phyloP scores from a whole-genome alignment of 2,888 invertebrate genomes.

The Colletes collaris region DNA sequence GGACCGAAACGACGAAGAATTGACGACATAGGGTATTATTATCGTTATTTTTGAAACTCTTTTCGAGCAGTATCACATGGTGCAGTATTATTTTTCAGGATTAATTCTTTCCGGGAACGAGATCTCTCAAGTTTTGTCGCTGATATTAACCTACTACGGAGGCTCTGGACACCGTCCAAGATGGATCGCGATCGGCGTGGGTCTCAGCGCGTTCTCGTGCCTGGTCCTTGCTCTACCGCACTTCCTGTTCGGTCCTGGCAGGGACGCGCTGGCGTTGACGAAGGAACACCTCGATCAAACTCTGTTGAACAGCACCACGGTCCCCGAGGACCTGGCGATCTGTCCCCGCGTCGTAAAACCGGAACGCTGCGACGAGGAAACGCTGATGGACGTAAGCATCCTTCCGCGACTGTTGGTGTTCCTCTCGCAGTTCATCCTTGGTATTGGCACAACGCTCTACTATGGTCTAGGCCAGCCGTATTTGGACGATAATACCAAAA shows the following conservation, averaged over 20 bases:
- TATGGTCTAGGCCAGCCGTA: conserved; percentile 88
- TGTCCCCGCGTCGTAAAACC: conserved; percentile 74
- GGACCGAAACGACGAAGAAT: no score
- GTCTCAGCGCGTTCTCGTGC: conserved; percentile 86
- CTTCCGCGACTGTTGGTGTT: conserved; percentile 86
- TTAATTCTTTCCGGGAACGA: conserved; percentile 88
- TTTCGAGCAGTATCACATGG: neutral
- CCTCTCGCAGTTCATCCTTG: conserved; percentile 88
- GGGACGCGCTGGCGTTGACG: conserved; percentile 83
- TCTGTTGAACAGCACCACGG: conserved; percentile 71
- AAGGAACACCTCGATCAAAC: conserved; percentile 82
- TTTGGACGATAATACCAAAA: conserved; percentile 88
- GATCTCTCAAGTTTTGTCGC: conserved; percentile 87
- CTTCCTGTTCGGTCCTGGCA: conserved; percentile 86
- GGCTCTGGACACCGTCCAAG: conserved; percentile 88
- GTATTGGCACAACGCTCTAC: conserved; percentile 88
- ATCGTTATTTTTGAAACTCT: no score
- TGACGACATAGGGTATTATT: no score
- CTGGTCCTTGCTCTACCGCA: conserved; percentile 86
- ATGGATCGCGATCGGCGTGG: conserved; percentile 88
- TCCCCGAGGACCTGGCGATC: conserved; percentile 70
- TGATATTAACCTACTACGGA: conserved; percentile 87
- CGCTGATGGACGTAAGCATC: conserved; percentile 81
- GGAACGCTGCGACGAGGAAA: conserved; percentile 82
- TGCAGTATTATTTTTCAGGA: conserved; percentile 80